These are phyloP conservation scores for Euwallacea similis DNA, from an alignment of 1,140 invertebrate genomes.

Conservation along the genomic window DNA sequence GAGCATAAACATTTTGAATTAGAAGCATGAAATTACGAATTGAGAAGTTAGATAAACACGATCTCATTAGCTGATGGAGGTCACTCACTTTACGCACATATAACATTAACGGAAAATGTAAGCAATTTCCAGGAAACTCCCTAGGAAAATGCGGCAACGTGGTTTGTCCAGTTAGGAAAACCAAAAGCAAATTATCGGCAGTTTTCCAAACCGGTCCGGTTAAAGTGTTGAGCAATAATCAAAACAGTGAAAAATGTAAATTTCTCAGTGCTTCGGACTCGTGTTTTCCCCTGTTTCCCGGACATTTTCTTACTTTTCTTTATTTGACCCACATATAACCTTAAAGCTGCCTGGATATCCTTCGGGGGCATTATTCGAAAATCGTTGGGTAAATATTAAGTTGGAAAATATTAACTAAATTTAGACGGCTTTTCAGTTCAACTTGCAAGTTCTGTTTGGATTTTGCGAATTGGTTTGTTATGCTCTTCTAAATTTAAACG, in stretches of 20 bases:
- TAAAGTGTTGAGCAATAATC: conserved; percentile 8
- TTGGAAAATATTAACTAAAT: conserved; percentile 19
- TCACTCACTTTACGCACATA: too few relatives aligned
- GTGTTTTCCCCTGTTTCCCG: conserved; percentile 17
- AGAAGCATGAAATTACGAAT: too few relatives aligned
- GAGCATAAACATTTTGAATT: too few relatives aligned
- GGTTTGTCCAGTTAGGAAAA: conserved; percentile 21
- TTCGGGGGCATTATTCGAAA: neutral
- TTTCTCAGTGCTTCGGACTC: conserved; percentile 11
- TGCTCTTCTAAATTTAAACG: too few relatives aligned
- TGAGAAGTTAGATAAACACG: too few relatives aligned
- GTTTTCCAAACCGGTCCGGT: conserved; percentile 31
- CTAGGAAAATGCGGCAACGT: conserved; percentile 26
- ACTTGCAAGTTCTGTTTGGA: neutral
- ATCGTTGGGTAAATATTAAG: conserved; percentile 3
- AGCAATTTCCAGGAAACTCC: neutral
- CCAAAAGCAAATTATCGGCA: conserved; percentile 27
- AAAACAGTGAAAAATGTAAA: conserved; percentile 22
- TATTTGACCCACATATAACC: conserved; percentile 35
- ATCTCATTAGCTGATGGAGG: too few relatives aligned
- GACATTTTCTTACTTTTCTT: conserved; percentile 16
- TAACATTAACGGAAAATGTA: too few relatives aligned
- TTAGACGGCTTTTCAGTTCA: conserved; percentile 7
- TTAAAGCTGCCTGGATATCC: conserved; percentile 3
- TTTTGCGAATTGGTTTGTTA: too few relatives aligned